phyloP scores from a whole-genome alignment of 2,888 invertebrate species.

The Tipula confusa region DNA sequence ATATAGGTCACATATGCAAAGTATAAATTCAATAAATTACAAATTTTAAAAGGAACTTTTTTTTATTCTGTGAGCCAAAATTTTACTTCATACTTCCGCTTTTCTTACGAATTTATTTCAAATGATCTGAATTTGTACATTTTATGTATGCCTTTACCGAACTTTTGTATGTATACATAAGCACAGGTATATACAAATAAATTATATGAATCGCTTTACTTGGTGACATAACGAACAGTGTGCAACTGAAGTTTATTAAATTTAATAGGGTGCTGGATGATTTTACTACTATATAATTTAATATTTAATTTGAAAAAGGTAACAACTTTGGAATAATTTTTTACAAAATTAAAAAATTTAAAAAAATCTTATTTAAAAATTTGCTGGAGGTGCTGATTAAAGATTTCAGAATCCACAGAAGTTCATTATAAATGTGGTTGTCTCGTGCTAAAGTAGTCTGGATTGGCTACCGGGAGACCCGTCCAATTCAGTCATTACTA shows the following conservation, averaged over 20 bases:
- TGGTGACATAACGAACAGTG: background rate
- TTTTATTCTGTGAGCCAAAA: too few relatives aligned
- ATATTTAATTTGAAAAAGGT: too few relatives aligned
- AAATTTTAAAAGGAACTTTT: background rate
- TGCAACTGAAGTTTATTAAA: background rate
- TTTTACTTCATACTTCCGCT: background rate
- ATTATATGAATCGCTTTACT: background rate
- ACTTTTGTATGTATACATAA: background rate
- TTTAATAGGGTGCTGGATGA: background rate
- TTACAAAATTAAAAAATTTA: too few relatives aligned
- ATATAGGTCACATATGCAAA: constrained; percentile 25
- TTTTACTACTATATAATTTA: too few relatives aligned
- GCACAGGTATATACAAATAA: background rate
- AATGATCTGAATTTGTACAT: background rate
- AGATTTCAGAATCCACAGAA: too few relatives aligned
- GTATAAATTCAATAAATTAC: constrained; percentile 20
- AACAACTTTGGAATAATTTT: too few relatives aligned
- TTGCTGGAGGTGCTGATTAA: too few relatives aligned
- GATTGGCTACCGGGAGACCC: too few relatives aligned
- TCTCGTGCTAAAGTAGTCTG: too few relatives aligned
- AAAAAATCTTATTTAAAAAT: too few relatives aligned
- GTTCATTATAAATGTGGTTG: too few relatives aligned
- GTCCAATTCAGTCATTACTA: too few relatives aligned
- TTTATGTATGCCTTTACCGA: background rate
- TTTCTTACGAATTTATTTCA: background rate